Base-by-base conservation (phyloP, 2,888 invertebrate species). In the Pseudeuparius sepicola region DNA sequence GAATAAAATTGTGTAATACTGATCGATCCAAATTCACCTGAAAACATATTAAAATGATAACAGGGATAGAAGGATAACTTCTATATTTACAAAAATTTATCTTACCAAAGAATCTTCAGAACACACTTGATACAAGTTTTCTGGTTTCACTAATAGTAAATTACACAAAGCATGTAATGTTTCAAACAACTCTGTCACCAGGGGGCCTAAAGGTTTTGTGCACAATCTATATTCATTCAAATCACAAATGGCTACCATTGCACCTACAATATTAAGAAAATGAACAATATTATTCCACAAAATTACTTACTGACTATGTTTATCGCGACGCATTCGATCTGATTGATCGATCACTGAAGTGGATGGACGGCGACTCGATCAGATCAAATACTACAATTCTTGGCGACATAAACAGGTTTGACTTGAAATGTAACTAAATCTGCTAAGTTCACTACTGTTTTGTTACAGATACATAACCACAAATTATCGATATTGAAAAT, bases 181-280 rank as follows among this genome's bases (percentile, higher is more conserved):
- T 66, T 96, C 93, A 65, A 97, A 97, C n/a, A 96, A 68, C 38
- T 83, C 78, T 26, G 77, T 78, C 23, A 94, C 83, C 31, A 89
- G 65, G 2, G 82, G 70, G 5, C 89, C 79, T 34, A 78, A 70
- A 2, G 67, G 66, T 56, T 85, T 82, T n/a, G 79, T 82, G 56
- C 87, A 88, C 48, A 86, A 85, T 12, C 94, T 73, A 62, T 97
- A 97, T 63, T 96, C 96, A 54, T 94, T 94, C 48, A 98, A 86
- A 68, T 98, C 98, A 64, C 94, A 96, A 49, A 98, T 92, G 2
- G 89, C 90, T 59, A 92, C 82, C 88, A 98, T 92, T 1, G 96
- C 96, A 35, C 97, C 88, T 83, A 58, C 30, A 60, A 57, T 35
- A 39, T 14, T n/a, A n/a, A n/a, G n/a, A n/a, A n/a, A n/a, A n/a